Base-by-base conservation (phyloP, 2,113 vertebrate genomes). In the Vicugna pacos region DNA sequence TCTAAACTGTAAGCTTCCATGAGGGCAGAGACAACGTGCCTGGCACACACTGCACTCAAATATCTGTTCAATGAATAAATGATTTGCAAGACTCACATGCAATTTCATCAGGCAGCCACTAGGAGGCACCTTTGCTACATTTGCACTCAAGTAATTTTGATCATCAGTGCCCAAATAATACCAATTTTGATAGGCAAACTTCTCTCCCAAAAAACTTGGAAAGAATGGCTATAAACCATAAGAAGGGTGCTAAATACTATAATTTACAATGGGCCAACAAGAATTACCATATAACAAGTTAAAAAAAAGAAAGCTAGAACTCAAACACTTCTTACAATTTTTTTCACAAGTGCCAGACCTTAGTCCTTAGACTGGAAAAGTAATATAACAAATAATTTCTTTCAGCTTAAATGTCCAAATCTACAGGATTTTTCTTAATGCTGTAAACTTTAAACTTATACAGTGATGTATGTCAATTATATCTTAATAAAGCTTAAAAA, bases 81-180 rank as follows among this genome's bases (percentile, higher is more conserved):
- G 12, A 67, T 79, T 52, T 89, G 2, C 8, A 88, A 90, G 60
- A 89, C 30, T 80, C n/a, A 85, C 10, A 19, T 79, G 80, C 85
- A 96, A 86, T 92, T 96, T 52, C 52, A 85, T 0, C 8, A 85
- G 26, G 6, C 30, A 81, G 65, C 93, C 94, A 97, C 92, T 92
- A 92, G 73, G 60, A 48, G 79, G 89, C 84, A 86, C 24, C 84
- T 92, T 38, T 94, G 92, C 46, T 69, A 94, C 84, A 94, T 92
- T 7, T 79, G 72, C 60, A 42, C 42, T 58, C 8, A 30, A 72
- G 46, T 65, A 89, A 82, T 48, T 82, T 12, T 67, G 17, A 65
- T 32, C 38, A n/a, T 24, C 24, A 89, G 32, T 38, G 30, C 8
- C n/a, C 48, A 82, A 42, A 69, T 48, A 38, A 3, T 26, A 64